Evolutionary conservation across 2,888 invertebrate genomes (phyloP), one percentile per base, ranked within the genome.

Genomic region (Ochlodes sylvanus): DNA sequence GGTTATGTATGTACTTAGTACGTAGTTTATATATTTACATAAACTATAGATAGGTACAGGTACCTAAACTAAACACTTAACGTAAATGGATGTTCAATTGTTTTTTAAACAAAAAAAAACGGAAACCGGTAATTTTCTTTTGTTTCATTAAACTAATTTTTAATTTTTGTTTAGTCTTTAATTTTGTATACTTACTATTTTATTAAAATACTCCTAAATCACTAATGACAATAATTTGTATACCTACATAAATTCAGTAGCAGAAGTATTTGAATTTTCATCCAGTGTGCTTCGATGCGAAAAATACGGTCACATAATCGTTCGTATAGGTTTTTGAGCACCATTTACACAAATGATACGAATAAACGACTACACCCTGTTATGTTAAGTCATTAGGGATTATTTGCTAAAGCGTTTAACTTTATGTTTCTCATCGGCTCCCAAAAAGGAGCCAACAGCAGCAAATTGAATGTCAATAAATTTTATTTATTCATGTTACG

Each of bases 281-380:
- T 52, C 72, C 70, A 70, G 80, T 81, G 81, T 82, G 76, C 54
- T 67, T 56, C 73, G 76, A 63, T 65, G 27, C 47, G 65, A 65
- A 42, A 52, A 58, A 65, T 57, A 65, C 41, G 65, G 60, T 71
- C 70, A 70, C 71, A 70, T 69, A 60, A 65, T 52, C 52, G 65
- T 38, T 65, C 38, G 47, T 65, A 69, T 69, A 60, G 69, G 70
- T 71, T 69, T 72, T 52, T 70, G 70, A 62, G 75, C 72, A 70
- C 72, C 81, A 77, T 82, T 83, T 83, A 84, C 71, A 75, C 78
- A 81, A 85, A 85, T 86, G 83, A 84, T 86, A 84, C 82, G 71
- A 81, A 79, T 84, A 83, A 76, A 79, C 75, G 54, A 21, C 38
- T 70, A 73, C 72, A 76, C 77, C 79, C 69, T 63, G 71, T 76